Evolutionary conservation across 2,113 vertebrate species (phyloP).

Genomic region (Ailurus styani): DNA sequence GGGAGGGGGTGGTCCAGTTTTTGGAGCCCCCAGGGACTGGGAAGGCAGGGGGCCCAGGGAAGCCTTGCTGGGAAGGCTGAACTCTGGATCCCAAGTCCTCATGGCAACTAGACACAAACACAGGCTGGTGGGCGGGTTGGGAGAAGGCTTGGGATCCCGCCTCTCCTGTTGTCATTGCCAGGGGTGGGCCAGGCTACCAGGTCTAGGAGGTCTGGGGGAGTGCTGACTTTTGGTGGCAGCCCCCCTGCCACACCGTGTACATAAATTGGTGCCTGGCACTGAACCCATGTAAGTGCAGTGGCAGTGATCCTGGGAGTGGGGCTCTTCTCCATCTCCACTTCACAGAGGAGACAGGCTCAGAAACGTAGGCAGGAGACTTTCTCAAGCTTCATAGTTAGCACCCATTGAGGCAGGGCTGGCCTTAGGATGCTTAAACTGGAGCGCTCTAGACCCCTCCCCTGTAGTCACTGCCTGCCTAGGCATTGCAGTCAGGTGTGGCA

Average conservation of each 20-base stretch:
- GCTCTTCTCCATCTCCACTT: neutral
- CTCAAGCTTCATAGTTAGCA: neutral
- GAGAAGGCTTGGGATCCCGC: slow-evolving; percentile 36
- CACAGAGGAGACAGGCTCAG: neutral
- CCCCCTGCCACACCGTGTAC: neutral
- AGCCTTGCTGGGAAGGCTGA: slow-evolving; percentile 49
- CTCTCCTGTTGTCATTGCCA: slow-evolving; percentile 15
- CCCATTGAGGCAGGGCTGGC: neutral
- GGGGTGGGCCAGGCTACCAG: neutral
- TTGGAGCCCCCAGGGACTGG: slow-evolving; percentile 38
- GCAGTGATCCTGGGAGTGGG: neutral
- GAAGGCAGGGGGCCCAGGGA: slow-evolving; percentile 57
- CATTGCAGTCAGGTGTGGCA: neutral
- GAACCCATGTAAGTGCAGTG: neutral
- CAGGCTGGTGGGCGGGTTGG: slow-evolving; percentile 70
- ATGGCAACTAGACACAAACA: slow-evolving; percentile 84
- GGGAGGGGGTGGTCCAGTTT: slow-evolving; percentile 33
- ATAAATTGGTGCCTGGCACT: neutral
- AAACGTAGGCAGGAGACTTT: neutral
- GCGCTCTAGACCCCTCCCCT: neutral
- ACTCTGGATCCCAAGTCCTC: slow-evolving; percentile 54
- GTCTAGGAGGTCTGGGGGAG: neutral
- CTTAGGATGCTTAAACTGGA: neutral
- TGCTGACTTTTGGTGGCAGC: neutral
- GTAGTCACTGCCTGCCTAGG: neutral